Conservation (phyloP, 2,888 invertebrate genomes). For the Ormyrus pomaceus region DNA sequence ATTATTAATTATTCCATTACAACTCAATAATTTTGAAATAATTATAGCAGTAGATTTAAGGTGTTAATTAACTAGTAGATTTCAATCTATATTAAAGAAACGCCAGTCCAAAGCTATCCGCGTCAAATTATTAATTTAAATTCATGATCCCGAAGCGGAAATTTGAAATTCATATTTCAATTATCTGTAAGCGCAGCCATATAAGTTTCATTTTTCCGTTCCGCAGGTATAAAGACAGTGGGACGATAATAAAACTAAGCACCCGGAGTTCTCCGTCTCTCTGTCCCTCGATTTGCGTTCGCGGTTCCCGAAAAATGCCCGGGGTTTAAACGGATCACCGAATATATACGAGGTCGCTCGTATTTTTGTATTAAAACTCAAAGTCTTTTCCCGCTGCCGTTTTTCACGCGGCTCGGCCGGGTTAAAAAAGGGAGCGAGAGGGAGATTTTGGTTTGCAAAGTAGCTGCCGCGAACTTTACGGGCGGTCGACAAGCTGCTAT, state of each 20-base stretch:
- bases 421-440: constrained; percentile 24
- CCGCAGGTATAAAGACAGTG: constrained; percentile 18
- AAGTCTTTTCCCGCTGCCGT: constrained; percentile 23
- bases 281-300: constrained; percentile 7
- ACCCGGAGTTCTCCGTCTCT: background rate
- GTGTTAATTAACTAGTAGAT: background rate
- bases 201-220: constrained; percentile 45
- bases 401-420: constrained; percentile 19
- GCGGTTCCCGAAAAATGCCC: constrained; percentile 29
- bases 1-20: background rate
- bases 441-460: constrained; percentile 53
- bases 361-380: constrained; percentile 38
- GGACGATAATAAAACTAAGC: constrained; percentile 32
- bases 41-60: too few species aligned
- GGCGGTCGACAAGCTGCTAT: background rate
- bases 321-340: constrained; percentile 39
- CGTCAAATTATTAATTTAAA: constrained; percentile 33
- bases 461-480: constrained; percentile 12
- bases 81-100: background rate
- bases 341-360: constrained; percentile 12
- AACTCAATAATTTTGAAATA: background rate
- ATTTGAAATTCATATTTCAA: constrained; percentile 50
- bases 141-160: constrained; percentile 1
- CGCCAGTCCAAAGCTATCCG: too few species aligned
- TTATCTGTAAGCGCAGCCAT: constrained; percentile 32